Evolutionary conservation across 2,888 invertebrate species (phyloP), one percentile per base, ranked within the genome.

Genomic region (Hypomecis atomaria): DNA sequence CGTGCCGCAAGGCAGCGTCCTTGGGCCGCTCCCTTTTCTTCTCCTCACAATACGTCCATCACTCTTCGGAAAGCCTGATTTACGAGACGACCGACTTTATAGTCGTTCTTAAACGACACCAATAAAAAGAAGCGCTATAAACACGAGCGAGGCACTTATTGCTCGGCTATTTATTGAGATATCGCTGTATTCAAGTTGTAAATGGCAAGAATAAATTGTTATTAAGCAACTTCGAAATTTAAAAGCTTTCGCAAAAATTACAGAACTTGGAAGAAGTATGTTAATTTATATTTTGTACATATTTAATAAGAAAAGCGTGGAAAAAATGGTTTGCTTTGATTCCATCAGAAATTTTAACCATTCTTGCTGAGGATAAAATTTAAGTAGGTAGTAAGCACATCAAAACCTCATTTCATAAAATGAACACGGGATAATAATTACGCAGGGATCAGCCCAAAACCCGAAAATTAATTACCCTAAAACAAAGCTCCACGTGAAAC

Each of bases 121-220:
- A 89, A 88, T 91, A 90, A 90, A 91, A 90, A 88, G 84, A 89
- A 86, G 78, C 70, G 81, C 85, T 72, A 82, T 86, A 87, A 87
- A 85, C 83, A 85, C 75, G 72, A 77, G 73, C 76, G 76, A 71
- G 75, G 75, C 78, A 79, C 79, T 82, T 82, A 80, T 81, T 78
- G 81, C 74, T 72, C 74, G 70, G 77, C 75, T 76, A 79, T 79
- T 83, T 82, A 82, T 79, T 78, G 78, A 75, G 71, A 74, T 64
- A 75, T 62, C 62, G 59, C 48, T 48, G 57, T 65, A 40, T 34
- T 38, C 49, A 45, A 6, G 8, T 36, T 55, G 38, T 55, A 45
- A 50, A 59, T 56, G 8, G 54, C 34, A 34, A 47, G 13, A 10
- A n/a, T 57, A 45, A 57, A 47, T n/a, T 45, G 9, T 6, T 40